phyloP scores from a whole-genome alignment of 2,797 vertebrate genomes.

The Oreochromis mossambicus region DNA sequence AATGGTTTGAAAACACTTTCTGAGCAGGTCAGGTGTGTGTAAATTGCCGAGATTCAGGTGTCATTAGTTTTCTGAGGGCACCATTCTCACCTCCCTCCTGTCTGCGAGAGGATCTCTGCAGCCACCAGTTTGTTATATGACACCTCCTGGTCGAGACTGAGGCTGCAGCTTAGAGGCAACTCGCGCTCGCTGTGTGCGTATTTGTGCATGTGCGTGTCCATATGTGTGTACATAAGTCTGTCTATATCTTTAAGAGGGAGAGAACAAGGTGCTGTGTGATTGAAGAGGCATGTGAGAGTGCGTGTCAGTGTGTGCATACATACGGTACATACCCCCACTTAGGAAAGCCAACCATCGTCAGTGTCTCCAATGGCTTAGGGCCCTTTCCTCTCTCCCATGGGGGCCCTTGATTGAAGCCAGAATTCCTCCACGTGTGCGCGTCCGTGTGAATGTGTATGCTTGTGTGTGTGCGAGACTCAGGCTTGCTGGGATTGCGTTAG shows the following conservation, averaged over 20 bases:
- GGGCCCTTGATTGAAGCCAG: slow-evolving; percentile 70
- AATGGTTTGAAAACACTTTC: background rate
- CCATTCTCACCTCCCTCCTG: background rate
- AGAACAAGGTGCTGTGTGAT: slow-evolving; percentile 18
- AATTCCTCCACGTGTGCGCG: slow-evolving; percentile 76
- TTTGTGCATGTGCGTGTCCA: slow-evolving; percentile 7
- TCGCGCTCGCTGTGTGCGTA: background rate
- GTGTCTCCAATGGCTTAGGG: slow-evolving; percentile 70
- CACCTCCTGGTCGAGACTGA: slow-evolving; percentile 64
- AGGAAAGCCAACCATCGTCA: slow-evolving; percentile 66
- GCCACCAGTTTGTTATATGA: slow-evolving; percentile 37
- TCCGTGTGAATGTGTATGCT: slow-evolving; percentile 21
- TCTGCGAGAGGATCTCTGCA: background rate
- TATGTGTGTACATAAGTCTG: background rate
- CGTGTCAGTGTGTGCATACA: background rate
- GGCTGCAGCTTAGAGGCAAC: slow-evolving; percentile 42
- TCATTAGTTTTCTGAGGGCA: background rate
- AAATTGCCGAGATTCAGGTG: background rate
- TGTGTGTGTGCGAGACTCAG: slow-evolving; percentile 25
- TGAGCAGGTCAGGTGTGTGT: background rate
- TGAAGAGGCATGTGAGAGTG: background rate
- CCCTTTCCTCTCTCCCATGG: slow-evolving; percentile 62
- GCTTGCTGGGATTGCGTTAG: slow-evolving; percentile 67
- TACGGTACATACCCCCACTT: slow-evolving; percentile 56
- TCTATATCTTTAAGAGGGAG: slow-evolving; percentile 6